Evolutionary conservation across 2,113 vertebrate genomes (phyloP), one percentile per base, ranked within the genome.

Genomic region (Petromus typicus): DNA sequence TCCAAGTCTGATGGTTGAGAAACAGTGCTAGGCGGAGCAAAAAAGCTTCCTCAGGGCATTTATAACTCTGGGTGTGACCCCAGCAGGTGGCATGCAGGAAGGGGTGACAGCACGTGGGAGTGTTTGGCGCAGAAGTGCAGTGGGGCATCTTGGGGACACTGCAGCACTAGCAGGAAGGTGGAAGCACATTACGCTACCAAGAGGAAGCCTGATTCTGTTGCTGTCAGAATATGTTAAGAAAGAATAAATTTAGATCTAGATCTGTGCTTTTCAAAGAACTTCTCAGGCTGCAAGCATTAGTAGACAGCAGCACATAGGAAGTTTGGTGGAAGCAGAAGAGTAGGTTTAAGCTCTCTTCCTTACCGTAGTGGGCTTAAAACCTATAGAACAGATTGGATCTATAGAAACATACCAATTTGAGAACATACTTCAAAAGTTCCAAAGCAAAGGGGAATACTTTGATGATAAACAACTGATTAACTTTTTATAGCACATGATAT

Each of bases 181-280:
- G 32, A 92, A 88, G 37, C 57, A 85, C 34, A 76, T 91, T 48
- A 81, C 81, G 51, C n/a, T 93, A 91, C 84, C 64, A 80, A 89
- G 43, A 37, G 3, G 78, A 87, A 22, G 40, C 18, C 54, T 71
- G 56, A 79, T 88, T 66, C 56, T 48, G 66, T 2, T 61, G 54
- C 54, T 67, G 32, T 87, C 61, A 83, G 76, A 23, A 73, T 40
- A 22, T 84, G 40, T 57, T 25, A 87, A 61, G 27, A 22, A 90
- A 96, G 71, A 89, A 90, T 67, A n/a, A 25, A 75, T 87, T 95
- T 93, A 40, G 6, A 56, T 40, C 22, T 82, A 80, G 34, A 79
- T 20, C 67, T 87, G 9, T 63, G n/a, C 48, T 90, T 96, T 89
- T 90, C 43, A 94, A 86, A 78, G 40, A 86, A 79, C 7, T 0